These are phyloP conservation scores for Elephantulus edwardii DNA, from an alignment of 2,113 vertebrate species.

Conservation along the genomic window DNA sequence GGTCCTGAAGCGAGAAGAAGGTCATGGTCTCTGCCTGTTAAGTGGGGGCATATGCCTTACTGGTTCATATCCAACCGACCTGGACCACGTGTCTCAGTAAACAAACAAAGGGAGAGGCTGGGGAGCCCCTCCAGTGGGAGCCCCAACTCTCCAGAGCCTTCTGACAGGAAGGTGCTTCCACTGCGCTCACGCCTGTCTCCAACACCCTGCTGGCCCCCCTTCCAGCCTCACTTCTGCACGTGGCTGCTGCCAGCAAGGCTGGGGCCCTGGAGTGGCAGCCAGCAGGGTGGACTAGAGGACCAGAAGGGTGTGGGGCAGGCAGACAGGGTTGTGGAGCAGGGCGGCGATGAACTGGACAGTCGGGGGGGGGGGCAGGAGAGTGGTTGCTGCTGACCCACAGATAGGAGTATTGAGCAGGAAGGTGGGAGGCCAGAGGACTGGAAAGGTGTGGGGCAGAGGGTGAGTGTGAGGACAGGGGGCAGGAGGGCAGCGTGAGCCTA, in stretches of 20 bases:
- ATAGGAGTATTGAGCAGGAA: too few relatives aligned
- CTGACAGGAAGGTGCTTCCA: not conserved
- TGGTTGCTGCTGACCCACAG: too few relatives aligned
- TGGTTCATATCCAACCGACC: too few relatives aligned
- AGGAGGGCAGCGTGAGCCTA: not conserved
- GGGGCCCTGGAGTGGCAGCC: not conserved
- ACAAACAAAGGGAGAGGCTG: not conserved
- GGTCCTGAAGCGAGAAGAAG: not conserved
- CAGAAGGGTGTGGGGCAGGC: too few relatives aligned
- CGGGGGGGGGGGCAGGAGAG: too few relatives aligned
- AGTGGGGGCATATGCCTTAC: too few relatives aligned
- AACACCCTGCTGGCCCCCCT: too few relatives aligned
- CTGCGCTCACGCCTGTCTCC: not conserved
- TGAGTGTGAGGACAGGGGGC: not conserved
- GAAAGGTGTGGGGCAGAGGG: too few relatives aligned
- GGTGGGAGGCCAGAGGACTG: not conserved
- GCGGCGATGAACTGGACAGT: too few relatives aligned
- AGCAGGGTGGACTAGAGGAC: not conserved
- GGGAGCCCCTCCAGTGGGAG: not conserved
- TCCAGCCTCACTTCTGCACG: not conserved
- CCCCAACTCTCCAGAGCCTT: not conserved
- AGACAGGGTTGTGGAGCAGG: too few relatives aligned
- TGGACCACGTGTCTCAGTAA: not conserved
- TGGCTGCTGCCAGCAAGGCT: not conserved
- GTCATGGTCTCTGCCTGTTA: not conserved